Percentiles rank a stretch among this genome's conserved stretches.
These are phyloP conservation scores for Epistrophella euchroma DNA, from an alignment of 2,888 invertebrate genomes.

Conservation along the genomic window DNA sequence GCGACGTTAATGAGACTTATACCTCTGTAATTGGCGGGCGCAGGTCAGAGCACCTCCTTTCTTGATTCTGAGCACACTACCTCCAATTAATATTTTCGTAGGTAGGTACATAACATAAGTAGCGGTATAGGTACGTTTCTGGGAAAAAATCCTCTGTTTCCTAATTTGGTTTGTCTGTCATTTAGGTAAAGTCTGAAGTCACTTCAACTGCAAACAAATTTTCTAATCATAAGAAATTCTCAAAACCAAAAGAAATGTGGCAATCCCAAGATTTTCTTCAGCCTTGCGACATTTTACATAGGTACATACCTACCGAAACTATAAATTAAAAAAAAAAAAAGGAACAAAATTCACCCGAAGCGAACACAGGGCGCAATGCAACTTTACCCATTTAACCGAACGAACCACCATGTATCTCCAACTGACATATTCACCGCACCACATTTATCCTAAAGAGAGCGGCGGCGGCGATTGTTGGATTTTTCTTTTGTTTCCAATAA, in stretches of 20 bases:
- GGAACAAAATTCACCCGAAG: not conserved
- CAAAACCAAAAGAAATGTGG: not conserved
- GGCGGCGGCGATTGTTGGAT: slow-evolving; percentile 46
- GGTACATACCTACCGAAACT: not conserved
- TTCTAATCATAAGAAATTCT: not conserved
- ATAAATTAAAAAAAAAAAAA: not conserved
- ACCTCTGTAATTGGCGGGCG: too few species aligned
- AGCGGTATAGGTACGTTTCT: too few species aligned
- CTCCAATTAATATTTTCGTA: too few species aligned
- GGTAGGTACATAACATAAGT: too few species aligned
- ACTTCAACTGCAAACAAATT: not conserved
- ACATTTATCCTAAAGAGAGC: slow-evolving; percentile 70
- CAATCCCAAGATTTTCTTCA: slow-evolving; percentile 5
- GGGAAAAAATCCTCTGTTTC: too few species aligned
- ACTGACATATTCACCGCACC: slow-evolving; percentile 56
- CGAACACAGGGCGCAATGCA: slow-evolving; percentile 25
- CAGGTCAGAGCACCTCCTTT: too few species aligned
- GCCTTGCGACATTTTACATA: slow-evolving; percentile 5
- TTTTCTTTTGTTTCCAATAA: slow-evolving; percentile 55
- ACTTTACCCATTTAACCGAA: slow-evolving; percentile 27
- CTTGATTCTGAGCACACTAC: too few species aligned
- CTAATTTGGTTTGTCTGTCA: too few species aligned
- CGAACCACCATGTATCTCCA: slow-evolving; percentile 30
- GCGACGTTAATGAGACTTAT: too few species aligned
- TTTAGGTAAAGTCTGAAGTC: too few species aligned